Base-by-base conservation (phyloP, 2,113 vertebrate species). In the Melanotaenia duboulayi region DNA sequence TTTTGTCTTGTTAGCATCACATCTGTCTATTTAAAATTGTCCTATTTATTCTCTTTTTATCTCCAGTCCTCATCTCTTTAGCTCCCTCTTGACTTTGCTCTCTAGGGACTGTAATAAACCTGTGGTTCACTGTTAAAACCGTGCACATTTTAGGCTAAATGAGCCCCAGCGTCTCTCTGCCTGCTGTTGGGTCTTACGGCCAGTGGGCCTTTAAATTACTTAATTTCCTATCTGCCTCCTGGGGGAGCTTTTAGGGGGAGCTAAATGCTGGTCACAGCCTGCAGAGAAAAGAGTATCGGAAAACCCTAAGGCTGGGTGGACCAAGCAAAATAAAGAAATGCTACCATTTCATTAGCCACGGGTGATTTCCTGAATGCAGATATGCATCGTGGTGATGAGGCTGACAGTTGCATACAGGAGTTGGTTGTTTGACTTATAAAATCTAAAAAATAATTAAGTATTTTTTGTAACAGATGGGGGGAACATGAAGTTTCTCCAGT, bases 191-290 rank as follows among this genome's bases (percentile, higher is more conserved):
- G 65, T 64, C 84, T 88, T 71, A 77, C 68, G 8, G 82, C 86
- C 87, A 89, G 87, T 91, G 90, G 89, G 80, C 74, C 81, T 87
- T 86, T 79, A 90, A 92, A 92, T 89, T 77, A 89, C 86, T 88
- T 90, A 81, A 91, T 90, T 89, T 87, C 75, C 81, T 86, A 65
- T 86, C 64, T 76, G 65, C 78, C 81, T 83, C 82, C 78, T 73
- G 79, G 72, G 87, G 84, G 89, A 82, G 73, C 74, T 84, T 81
- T 88, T 75, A 78, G 81, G 70, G 32, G 1, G 58, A 83, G 82
- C 81, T 80, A 44, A 86, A 80, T 71, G 76, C 78, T 70, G 70
- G 79, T 76, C 82, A 75, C 54, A 74, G 71, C 58, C 79, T 35
- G 13, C 81, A 64, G 88, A 86, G 83, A 80, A 51, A 8, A 19